phyloP scores from a whole-genome alignment of 92 coral and sea anemone genomes.

The Porites lobata region DNA sequence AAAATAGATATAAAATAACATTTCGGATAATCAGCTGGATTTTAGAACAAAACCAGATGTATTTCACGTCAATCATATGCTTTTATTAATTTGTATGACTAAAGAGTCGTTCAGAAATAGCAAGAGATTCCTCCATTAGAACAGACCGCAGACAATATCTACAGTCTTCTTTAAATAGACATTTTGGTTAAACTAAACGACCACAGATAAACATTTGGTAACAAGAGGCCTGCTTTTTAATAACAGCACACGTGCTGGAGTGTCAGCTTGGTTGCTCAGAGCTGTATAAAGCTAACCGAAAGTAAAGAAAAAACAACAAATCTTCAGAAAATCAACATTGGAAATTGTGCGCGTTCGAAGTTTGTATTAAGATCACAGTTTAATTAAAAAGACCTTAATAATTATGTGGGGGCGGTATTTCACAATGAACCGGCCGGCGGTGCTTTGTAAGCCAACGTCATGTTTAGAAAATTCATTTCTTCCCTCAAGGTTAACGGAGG shows the following conservation, averaged over 20 bases:
- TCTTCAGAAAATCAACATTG: conserved; percentile 46
- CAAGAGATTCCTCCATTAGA: not conserved
- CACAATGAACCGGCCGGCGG: conserved; percentile 28
- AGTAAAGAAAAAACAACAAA: conserved; percentile 17
- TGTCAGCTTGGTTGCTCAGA: not conserved
- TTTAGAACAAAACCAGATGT: conserved; percentile 8
- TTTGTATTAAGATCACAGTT: conserved; percentile 44
- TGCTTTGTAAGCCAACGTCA: conserved; percentile 36
- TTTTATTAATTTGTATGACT: not conserved
- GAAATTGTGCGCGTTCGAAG: conserved; percentile 29
- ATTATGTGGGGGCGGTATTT: conserved; percentile 37
- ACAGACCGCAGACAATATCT: not conserved
- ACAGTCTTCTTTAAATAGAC: not conserved
- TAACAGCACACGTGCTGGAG: not conserved
- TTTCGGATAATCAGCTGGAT: not conserved
- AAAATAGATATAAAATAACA: not conserved
- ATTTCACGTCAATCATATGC: not conserved
- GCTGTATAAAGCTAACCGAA: conserved; percentile 29
- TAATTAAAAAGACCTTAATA: conserved; percentile 49
- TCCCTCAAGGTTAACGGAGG: conserved; percentile 32
- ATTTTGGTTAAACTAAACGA: not conserved
- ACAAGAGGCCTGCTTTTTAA: not conserved
- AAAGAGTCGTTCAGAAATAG: not conserved
- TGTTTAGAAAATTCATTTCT: conserved; percentile 46
- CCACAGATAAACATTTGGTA: conserved; percentile 9